phyloP scores from a whole-genome alignment of 1,140 invertebrate species.

The Zaprionus vittiger region DNA sequence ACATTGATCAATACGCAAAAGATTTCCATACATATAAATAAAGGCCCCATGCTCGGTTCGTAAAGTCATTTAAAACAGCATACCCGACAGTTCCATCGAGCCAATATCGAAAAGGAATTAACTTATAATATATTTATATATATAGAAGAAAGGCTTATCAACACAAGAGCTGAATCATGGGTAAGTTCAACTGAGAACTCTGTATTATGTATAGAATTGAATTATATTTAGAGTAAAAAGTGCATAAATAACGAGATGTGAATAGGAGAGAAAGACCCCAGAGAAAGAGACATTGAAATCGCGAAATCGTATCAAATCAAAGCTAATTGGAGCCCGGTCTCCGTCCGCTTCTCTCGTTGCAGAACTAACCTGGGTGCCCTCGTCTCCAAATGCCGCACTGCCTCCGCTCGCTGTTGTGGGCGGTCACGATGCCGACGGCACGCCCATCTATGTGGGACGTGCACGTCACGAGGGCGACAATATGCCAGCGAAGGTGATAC shows the following conservation, averaged over 20 bases:
- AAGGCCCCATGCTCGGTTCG: not conserved
- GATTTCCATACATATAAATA: not conserved
- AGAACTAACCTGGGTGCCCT: slow-evolving; percentile 81
- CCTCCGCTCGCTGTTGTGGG: slow-evolving; percentile 85
- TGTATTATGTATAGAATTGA: too few species aligned
- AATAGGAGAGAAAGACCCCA: not conserved
- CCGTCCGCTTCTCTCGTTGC: slow-evolving; percentile 60
- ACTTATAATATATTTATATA: not conserved
- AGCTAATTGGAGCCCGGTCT: slow-evolving; percentile 43
- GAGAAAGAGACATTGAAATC: too few species aligned
- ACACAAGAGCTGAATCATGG: slow-evolving; percentile 37
- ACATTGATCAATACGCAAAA: not conserved
- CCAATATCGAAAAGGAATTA: not conserved
- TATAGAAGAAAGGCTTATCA: slow-evolving; percentile 29
- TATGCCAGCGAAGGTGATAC: slow-evolving; percentile 85
- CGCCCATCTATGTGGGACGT: slow-evolving; percentile 89
- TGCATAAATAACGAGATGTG: too few species aligned
- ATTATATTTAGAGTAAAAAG: not conserved
- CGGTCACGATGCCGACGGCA: slow-evolving; percentile 87
- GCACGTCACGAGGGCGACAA: slow-evolving; percentile 88
- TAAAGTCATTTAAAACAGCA: not conserved
- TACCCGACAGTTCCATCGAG: slow-evolving; percentile 2
- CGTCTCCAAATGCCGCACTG: slow-evolving; percentile 69
- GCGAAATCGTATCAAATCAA: slow-evolving; percentile 4
- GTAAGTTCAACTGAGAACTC: slow-evolving; percentile 6